Evolutionary conservation across 2,113 vertebrate species (phyloP).

Genomic region (Antigone vipio): DNA sequence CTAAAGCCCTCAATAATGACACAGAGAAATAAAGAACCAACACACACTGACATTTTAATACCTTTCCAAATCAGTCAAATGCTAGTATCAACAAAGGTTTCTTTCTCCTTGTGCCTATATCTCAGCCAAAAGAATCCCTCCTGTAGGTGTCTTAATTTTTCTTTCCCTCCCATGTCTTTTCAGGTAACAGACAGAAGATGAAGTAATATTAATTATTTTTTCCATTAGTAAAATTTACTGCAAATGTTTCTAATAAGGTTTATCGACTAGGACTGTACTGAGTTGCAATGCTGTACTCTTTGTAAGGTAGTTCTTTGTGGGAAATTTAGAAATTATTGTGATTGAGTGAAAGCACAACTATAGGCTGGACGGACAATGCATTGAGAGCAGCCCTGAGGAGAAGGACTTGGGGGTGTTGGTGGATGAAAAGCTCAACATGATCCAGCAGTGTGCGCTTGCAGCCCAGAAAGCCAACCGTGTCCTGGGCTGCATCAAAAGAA

Average conservation of each 20-base stretch:
- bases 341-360: not conserved
- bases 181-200: not conserved
- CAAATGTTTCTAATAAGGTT: not conserved
- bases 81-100: not conserved
- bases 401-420: too few relatives aligned
- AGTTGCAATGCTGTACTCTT: not conserved
- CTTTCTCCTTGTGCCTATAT: not conserved
- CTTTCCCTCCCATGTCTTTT: not conserved
- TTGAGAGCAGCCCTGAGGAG: too few relatives aligned
- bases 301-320: not conserved
- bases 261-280: rapidly evolving
- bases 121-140: not conserved
- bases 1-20: not conserved
- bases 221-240: not conserved
- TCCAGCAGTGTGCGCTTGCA: too few relatives aligned
- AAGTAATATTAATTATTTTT: not conserved
- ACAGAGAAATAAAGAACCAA: not conserved
- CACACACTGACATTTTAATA: not conserved
- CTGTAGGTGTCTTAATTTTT: not conserved
- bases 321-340: not conserved
- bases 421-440: too few relatives aligned
- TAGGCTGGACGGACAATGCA: too few relatives aligned
- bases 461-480: too few relatives aligned
- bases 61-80: not conserved
- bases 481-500: too few relatives aligned